Conservation (phyloP, 2,113 vertebrate genomes). For the Melanerpes formicivorus region DNA sequence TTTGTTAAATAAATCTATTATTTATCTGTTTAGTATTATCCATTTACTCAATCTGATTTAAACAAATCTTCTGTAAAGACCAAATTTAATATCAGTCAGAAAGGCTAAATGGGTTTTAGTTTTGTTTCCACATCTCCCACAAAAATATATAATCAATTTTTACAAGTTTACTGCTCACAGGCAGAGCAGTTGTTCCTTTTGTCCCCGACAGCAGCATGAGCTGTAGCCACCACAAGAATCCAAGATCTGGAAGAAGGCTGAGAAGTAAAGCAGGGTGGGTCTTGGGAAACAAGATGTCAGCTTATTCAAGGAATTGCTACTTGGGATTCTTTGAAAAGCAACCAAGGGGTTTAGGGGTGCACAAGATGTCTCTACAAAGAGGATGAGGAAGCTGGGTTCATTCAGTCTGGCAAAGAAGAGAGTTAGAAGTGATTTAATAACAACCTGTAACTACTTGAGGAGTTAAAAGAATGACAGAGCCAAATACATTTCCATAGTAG, state of each 20-base stretch:
- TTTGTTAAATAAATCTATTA: too few species aligned
- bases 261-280: background rate
- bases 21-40: too few species aligned
- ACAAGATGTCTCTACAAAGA: background rate
- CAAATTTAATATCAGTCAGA: background rate
- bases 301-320: background rate
- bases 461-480: background rate
- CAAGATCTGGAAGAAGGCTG: background rate
- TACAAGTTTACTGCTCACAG: background rate
- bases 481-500: background rate
- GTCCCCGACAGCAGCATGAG: background rate
- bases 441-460: background rate
- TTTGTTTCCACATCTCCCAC: background rate
- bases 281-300: background rate
- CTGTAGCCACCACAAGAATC: background rate
- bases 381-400: too few species aligned
- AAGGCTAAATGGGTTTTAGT: background rate
- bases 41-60: too few species aligned
- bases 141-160: background rate
- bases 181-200: background rate
- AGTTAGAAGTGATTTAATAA: background rate
- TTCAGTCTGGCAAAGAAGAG: background rate
- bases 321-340: background rate
- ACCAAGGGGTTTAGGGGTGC: background rate
- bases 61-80: background rate